Conservation (phyloP, 2,888 invertebrate species). For the Thereva unica region DNA sequence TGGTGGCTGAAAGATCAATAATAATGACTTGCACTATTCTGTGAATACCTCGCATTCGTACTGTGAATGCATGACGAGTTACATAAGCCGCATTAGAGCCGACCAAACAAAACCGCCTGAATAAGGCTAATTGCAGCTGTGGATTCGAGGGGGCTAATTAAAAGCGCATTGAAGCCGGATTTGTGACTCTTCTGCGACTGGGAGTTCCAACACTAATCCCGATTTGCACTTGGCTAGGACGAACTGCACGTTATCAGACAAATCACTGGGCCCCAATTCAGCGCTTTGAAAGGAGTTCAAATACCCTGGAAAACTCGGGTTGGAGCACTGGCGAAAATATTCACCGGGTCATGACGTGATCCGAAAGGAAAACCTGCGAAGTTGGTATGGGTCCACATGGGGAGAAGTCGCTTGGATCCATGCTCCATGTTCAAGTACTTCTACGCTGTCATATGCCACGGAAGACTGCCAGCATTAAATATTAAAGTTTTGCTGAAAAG, state of each 20-base stretch:
- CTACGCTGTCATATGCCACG: conserved; percentile 11
- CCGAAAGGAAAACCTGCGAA: no score
- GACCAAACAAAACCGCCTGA: conserved; percentile 29
- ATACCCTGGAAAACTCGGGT: no score
- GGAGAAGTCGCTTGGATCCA: conserved; percentile 17
- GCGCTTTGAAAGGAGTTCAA: background rate
- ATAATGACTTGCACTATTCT: conserved; percentile 31
- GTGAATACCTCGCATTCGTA: conserved; percentile 13
- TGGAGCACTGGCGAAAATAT: no score
- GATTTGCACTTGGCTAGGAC: conserved; percentile 1
- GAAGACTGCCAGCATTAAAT: conserved; percentile 19
- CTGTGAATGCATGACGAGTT: conserved; percentile 30
- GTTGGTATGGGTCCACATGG: background rate
- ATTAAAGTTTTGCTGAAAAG: conserved; percentile 25
- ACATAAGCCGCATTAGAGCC: conserved; percentile 29
- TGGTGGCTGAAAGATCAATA: conserved; percentile 33
- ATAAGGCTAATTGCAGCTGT: conserved; percentile 28
- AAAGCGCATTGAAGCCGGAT: conserved; percentile 28
- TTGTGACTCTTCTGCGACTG: conserved; percentile 5
- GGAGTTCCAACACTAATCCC: background rate
- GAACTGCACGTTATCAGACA: background rate
- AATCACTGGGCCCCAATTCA: background rate
- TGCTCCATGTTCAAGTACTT: conserved; percentile 5
- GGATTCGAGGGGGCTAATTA: conserved; percentile 23
- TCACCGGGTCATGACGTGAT: no score